Base-by-base conservation (phyloP, 2,113 vertebrate genomes). In the Pterocles burchelli region DNA sequence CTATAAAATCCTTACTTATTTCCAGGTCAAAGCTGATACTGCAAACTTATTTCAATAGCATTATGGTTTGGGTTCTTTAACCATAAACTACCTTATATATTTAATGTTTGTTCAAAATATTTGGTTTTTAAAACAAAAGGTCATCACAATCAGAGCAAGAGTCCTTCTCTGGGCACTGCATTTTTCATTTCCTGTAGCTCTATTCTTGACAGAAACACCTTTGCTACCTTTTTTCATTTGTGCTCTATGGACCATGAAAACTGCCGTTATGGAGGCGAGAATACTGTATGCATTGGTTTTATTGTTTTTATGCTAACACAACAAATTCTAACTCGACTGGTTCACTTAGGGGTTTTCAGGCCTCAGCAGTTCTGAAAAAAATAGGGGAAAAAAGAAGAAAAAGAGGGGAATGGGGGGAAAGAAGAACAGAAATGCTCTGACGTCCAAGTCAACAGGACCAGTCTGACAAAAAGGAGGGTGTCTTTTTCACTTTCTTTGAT, bases 241-340 rank as follows among this genome's bases (percentile, higher is more conserved):
- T 97, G 93, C 88, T 97, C 96, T 87, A 90, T 91, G 95, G 92
- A 96, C 94, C 94, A 94, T 97, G 82, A 97, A 97, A 98, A 95
- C 79, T 96, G 78, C 61, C 21, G 6, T 97, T 97, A 95, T 90
- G 90, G 95, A 95, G 93, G 48, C 93, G 76, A 86, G 52, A 95
- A 91, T 2, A 2, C 58, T 65, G 73, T 95, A 75, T 96, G 94
- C 97, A 94, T 74, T 95, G 31, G 17, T 95, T 97, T 95, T 92
- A 96, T 96, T 94, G 78, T 67, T 95, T 98, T 97, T 95, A 52
- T 97, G 96, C 97, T 98, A 96, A 97, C 83, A 52, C 63, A 80
- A 85, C 91, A 97, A 95, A 97, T 96, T 86, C 59, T 77, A 90
- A 96, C 95, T 96, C 11, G 29, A 34, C 62, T 66, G 26, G 63